Conservation (phyloP, 2,113 vertebrate species). For the Tetraodon nigroviridis region DNA sequence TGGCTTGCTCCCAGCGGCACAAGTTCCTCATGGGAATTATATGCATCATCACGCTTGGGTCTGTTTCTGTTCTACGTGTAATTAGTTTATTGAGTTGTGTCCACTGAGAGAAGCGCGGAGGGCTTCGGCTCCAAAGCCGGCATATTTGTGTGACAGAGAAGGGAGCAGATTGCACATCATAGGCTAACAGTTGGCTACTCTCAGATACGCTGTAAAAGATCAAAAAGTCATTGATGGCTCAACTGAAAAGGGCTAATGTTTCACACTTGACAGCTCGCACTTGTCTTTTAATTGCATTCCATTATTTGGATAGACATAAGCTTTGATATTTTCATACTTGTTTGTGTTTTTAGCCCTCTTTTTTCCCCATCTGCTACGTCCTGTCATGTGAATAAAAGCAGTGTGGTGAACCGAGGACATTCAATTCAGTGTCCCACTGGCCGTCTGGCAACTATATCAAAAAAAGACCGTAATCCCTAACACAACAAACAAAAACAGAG, state of each 20-base stretch:
- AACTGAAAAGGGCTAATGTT: conserved; percentile 42
- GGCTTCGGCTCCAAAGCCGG: conserved; percentile 55
- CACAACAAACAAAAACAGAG: too few species aligned
- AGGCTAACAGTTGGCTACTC: conserved; percentile 61
- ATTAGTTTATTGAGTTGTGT: conserved; percentile 72
- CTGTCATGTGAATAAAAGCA: conserved; percentile 74
- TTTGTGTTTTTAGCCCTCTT: conserved; percentile 9
- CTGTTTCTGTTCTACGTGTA: conserved; percentile 65
- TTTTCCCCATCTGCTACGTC: conserved; percentile 69
- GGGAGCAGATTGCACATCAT: conserved; percentile 73
- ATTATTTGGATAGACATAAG: conserved; percentile 63
- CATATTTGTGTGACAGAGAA: conserved; percentile 67
- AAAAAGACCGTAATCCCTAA: too few species aligned
- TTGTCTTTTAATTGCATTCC: conserved; percentile 59
- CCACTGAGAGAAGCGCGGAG: conserved; percentile 64
- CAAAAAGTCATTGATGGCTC: conserved; percentile 63
- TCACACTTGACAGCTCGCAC: conserved; percentile 34
- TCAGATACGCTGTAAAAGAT: conserved; percentile 61
- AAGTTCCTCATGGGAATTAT: conserved; percentile 62
- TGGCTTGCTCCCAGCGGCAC: conserved; percentile 49
- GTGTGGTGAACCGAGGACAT: conserved; percentile 65
- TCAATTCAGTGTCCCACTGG: conserved; percentile 71
- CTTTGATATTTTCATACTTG: conserved; percentile 54
- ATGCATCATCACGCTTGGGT: conserved; percentile 64
- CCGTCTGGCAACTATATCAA: conserved; percentile 70